Conservation (phyloP, 1,140 invertebrate genomes). For the Tetramorium parvispinum region DNA sequence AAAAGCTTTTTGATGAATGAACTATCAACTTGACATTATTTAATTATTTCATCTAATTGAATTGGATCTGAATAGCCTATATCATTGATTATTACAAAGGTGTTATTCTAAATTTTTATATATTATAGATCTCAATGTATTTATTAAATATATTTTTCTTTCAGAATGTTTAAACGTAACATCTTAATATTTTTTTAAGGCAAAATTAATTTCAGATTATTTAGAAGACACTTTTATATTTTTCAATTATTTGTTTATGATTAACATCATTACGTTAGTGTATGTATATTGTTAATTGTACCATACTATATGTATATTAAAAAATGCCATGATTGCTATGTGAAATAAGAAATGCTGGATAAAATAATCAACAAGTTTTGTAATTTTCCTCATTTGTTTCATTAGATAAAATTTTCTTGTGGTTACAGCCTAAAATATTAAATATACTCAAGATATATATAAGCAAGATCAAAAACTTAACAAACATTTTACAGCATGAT, state of each 20-base stretch:
- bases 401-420: conserved; percentile 81
- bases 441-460: conserved; percentile 82
- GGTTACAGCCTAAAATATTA: conserved; percentile 84
- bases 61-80: neutral
- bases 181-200: neutral
- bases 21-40: neutral
- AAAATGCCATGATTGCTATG: neutral
- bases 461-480: conserved; percentile 86
- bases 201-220: neutral
- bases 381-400: conserved; percentile 66
- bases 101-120: neutral
- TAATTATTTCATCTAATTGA: neutral
- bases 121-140: neutral
- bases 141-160: conserved; percentile 9
- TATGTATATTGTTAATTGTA: conserved; percentile 5
- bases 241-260: neutral
- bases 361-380: conserved; percentile 59
- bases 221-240: neutral
- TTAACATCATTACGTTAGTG: neutral
- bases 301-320: neutral
- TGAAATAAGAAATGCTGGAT: conserved; percentile 11
- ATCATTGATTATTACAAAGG: neutral
- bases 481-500: conserved; percentile 85
- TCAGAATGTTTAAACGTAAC: neutral
- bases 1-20: neutral